Percentiles rank a stretch among this genome's conserved stretches.
Evolutionary conservation across 2,113 vertebrate genomes (phyloP).

Genomic region (Myiozetetes cayanensis): DNA sequence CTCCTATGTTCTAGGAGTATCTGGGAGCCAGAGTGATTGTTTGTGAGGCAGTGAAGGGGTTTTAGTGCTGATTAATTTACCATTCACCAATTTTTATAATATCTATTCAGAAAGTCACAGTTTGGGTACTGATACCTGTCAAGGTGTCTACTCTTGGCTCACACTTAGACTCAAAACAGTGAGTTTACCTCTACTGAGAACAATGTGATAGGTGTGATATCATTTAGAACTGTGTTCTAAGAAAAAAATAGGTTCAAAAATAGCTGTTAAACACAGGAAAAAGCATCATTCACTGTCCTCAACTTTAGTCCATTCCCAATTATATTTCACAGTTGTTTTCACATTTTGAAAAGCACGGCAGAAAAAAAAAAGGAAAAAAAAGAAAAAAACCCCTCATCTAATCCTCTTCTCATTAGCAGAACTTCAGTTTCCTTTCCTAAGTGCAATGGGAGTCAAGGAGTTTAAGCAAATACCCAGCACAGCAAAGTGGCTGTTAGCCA

Average conservation of each 20-base stretch:
- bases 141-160: not conserved
- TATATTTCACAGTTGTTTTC: not conserved
- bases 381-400: not conserved
- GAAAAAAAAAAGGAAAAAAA: not conserved
- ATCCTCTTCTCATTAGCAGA: not conserved
- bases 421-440: not conserved
- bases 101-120: not conserved
- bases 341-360: not conserved
- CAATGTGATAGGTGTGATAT: not conserved
- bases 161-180: not conserved
- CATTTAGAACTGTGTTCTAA: not conserved
- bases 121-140: not conserved
- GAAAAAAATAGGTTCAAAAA: not conserved
- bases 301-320: not conserved
- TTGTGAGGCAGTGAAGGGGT: not conserved
- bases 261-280: not conserved
- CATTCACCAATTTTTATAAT: not conserved
- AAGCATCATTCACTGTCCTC: not conserved
- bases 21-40: not conserved
- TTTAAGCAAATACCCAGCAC: not conserved
- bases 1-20: accelerated
- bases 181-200: not conserved
- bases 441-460: not conserved
- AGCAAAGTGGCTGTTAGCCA: not conserved
- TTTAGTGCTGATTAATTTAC: not conserved